Evolutionary conservation across 2,113 vertebrate genomes (phyloP).

Genomic region (Thalassoma bifasciatum): DNA sequence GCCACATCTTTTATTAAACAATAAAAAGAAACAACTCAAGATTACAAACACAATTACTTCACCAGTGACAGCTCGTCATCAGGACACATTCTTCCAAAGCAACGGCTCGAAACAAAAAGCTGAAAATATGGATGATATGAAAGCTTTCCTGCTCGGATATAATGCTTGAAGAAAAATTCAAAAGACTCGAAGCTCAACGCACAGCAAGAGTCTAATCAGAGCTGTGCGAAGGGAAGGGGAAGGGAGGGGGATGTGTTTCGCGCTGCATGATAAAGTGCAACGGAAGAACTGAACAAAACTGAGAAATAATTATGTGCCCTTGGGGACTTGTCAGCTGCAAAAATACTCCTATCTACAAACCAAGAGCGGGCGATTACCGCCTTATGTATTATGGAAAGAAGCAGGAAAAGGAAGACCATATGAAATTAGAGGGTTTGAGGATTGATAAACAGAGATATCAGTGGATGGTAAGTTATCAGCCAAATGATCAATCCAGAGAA

Average conservation of each 20-base stretch:
- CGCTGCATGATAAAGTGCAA: conserved; percentile 57
- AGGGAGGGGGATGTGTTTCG: conserved; percentile 43
- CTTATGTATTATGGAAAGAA: conserved; percentile 48
- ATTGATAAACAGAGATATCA: conserved; percentile 56
- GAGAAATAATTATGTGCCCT: conserved; percentile 71
- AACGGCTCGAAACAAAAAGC: background rate
- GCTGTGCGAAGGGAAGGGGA: conserved; percentile 3
- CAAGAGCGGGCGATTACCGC: conserved; percentile 62
- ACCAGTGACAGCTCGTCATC: background rate
- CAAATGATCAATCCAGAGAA: conserved; percentile 28
- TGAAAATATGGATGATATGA: conserved; percentile 9
- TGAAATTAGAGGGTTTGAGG: conserved; percentile 50
- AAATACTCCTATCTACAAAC: conserved; percentile 64
- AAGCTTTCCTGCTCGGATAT: background rate
- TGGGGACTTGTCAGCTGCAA: conserved; percentile 64
- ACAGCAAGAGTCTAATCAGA: conserved; percentile 55
- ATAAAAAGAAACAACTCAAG: conserved; percentile 36
- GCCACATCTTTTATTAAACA: conserved; percentile 21
- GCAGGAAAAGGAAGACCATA: conserved; percentile 39
- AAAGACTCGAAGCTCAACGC: conserved; percentile 18
- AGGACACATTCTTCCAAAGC: background rate
- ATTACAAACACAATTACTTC: conserved; percentile 26
- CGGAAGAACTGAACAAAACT: conserved; percentile 65
- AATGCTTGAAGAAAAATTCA: conserved; percentile 29
- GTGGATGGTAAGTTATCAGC: conserved; percentile 17